These are phyloP conservation scores for Sebastes elongatus DNA, from an alignment of 2,797 vertebrate genomes.

Conservation along the genomic window DNA sequence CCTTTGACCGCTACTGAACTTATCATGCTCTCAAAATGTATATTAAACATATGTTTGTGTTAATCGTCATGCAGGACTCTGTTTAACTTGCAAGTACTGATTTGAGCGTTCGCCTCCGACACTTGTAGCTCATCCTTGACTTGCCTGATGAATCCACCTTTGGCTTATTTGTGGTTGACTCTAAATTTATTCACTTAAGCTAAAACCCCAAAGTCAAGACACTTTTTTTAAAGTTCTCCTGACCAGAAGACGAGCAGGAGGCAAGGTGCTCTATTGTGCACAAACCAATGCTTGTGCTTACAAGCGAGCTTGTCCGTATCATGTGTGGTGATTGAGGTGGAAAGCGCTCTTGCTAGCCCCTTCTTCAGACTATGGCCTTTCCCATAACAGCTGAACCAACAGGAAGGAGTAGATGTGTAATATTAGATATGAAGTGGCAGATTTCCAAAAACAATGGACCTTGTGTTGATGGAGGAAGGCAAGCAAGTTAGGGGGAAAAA, in stretches of 20 bases:
- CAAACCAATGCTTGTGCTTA: background rate
- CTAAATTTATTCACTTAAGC: background rate
- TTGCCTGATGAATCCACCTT: background rate
- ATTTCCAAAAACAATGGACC: conserved; percentile 7
- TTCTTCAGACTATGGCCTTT: background rate
- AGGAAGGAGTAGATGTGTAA: conserved; percentile 11
- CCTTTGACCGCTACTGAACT: background rate
- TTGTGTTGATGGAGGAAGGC: conserved; percentile 1
- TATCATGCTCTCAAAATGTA: background rate
- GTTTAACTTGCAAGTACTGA: background rate
- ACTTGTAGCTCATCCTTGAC: background rate
- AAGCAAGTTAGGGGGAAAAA: background rate
- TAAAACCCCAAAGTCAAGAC: background rate
- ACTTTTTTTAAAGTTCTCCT: background rate
- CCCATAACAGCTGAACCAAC: conserved; percentile 13
- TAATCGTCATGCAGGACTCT: background rate
- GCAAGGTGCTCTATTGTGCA: background rate
- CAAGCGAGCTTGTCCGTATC: background rate
- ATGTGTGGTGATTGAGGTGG: background rate
- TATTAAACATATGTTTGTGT: background rate
- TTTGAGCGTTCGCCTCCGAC: background rate
- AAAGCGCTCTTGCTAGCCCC: background rate
- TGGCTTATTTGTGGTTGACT: no score
- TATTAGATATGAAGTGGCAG: conserved; percentile 5
- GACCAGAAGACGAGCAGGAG: background rate